phyloP scores from a whole-genome alignment of 2,797 vertebrate species.

The Triplophysa bombifrons region DNA sequence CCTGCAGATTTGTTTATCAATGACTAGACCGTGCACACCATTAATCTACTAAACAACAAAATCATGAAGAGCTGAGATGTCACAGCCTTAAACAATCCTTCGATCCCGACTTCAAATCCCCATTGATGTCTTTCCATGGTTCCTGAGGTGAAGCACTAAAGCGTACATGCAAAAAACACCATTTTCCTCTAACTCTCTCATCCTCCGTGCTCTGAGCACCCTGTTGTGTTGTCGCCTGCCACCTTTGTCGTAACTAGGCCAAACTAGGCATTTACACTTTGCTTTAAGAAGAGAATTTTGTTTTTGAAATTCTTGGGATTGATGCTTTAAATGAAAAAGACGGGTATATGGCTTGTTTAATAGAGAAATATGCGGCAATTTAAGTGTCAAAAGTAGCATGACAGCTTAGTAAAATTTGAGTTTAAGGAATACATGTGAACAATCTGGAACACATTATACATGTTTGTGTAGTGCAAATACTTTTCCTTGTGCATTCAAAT shows the following conservation, averaged over 20 bases:
- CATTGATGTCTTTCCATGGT: conserved; percentile 42
- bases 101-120: conserved; percentile 18
- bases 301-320: background rate
- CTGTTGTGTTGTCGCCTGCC: background rate
- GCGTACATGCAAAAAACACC: conserved; percentile 44
- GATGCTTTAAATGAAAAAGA: conserved; percentile 12
- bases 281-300: conserved; percentile 27
- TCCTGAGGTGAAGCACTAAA: conserved; percentile 28
- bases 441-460: too few relatives aligned
- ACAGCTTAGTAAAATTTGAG: background rate
- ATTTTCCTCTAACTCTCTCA: conserved; percentile 32
- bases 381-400: background rate
- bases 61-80: background rate
- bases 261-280: conserved; percentile 44
- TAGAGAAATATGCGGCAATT: background rate
- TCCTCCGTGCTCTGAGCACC: conserved; percentile 16
- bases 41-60: background rate
- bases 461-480: too few relatives aligned
- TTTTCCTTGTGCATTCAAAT: too few relatives aligned
- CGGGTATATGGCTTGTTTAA: background rate
- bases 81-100: conserved; percentile 30
- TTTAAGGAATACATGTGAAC: background rate
- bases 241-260: conserved; percentile 16
- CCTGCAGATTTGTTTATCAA: conserved; percentile 12
- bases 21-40: background rate